Evolutionary conservation across 1,140 invertebrate species (phyloP).

Genomic region (Scaptomyza pallida): DNA sequence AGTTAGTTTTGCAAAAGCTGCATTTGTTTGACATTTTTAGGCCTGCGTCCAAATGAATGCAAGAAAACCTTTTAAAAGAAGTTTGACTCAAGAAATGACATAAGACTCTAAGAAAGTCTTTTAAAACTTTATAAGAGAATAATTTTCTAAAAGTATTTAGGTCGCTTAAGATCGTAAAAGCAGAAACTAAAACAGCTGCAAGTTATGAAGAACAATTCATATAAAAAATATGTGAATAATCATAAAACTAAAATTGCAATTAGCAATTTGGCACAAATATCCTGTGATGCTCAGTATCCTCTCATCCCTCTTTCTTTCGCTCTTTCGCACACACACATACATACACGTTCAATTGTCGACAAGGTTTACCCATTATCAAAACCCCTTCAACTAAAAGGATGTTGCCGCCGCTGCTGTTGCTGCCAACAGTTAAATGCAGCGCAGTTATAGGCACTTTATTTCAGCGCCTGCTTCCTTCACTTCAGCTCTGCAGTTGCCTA

Average conservation of each 20-base stretch:
- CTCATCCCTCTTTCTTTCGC: neutral
- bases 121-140: no score
- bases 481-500: neutral
- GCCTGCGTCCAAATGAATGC: constrained; percentile 39
- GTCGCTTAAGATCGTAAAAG: no score
- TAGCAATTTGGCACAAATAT: neutral
- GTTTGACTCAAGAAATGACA: neutral
- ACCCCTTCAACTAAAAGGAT: constrained; percentile 6
- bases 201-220: no score
- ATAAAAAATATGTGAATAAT: neutral
- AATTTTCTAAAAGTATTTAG: no score
- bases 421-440: constrained; percentile 48
- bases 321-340: neutral
- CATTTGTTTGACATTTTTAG: constrained; percentile 50
- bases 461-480: neutral
- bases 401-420: constrained; percentile 2
- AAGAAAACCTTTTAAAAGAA: constrained; percentile 5
- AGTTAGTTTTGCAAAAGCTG: constrained; percentile 34
- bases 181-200: neutral
- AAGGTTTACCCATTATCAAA: constrained; percentile 24
- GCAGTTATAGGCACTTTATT: constrained; percentile 38
- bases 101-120: constrained; percentile 3
- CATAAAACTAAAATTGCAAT: neutral
- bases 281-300: no score
- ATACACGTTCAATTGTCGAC: constrained; percentile 1